Percentiles rank a stretch among this genome's conserved stretches.
Evolutionary conservation across 2,113 vertebrate species (phyloP).

Genomic region (Sinosuthora webbiana): DNA sequence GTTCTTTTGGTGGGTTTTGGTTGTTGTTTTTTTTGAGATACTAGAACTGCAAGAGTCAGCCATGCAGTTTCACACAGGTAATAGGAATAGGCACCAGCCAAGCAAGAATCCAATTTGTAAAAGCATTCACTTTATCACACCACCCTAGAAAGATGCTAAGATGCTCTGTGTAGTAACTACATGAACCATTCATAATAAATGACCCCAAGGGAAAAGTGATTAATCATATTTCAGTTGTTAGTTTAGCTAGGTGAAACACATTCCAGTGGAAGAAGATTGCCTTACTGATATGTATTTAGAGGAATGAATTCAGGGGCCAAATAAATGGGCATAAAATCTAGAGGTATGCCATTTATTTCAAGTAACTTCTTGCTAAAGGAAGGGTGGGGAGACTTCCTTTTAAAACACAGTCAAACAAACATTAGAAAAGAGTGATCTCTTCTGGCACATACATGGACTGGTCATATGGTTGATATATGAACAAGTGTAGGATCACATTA

Average conservation of each 20-base stretch:
- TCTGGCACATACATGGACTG: not conserved
- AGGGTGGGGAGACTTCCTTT: not conserved
- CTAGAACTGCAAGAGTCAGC: not conserved
- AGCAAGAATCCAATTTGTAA: slow-evolving; percentile 62
- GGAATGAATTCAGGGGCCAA: not conserved
- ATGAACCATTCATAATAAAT: slow-evolving; percentile 37
- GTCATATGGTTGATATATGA: not conserved
- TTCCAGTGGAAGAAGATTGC: not conserved
- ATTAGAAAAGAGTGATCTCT: not conserved
- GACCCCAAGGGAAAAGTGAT: slow-evolving; percentile 11
- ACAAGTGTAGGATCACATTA: fast-evolving
- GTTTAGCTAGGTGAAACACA: slow-evolving; percentile 28
- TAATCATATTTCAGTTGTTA: slow-evolving; percentile 50
- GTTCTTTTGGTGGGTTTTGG: not conserved
- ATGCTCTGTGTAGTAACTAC: not conserved
- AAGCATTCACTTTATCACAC: slow-evolving; percentile 37
- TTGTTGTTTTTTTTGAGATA: not conserved
- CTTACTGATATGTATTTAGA: not conserved
- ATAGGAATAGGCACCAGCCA: slow-evolving; percentile 23
- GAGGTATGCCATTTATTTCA: not conserved
- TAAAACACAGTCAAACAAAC: not conserved
- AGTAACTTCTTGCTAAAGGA: not conserved
- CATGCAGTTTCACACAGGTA: slow-evolving; percentile 22
- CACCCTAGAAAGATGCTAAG: not conserved
- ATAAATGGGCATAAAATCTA: not conserved